Conservation (phyloP, 2,113 vertebrate genomes). For the Sander vitreus region DNA sequence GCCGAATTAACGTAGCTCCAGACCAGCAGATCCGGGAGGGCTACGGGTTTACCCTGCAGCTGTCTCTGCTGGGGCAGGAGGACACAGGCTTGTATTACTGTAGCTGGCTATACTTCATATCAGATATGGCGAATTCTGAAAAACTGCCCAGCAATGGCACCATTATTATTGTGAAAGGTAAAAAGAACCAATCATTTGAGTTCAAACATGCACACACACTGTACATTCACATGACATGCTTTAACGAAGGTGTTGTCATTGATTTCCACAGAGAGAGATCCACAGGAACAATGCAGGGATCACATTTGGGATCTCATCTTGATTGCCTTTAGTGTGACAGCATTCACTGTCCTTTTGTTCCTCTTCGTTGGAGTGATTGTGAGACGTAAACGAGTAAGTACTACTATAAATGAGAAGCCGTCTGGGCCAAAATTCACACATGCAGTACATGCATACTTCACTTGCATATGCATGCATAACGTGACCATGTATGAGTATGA, state of each 20-base stretch:
- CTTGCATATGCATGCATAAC: too few relatives aligned
- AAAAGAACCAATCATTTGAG: not conserved
- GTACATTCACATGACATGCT: not conserved
- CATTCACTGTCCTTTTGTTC: not conserved
- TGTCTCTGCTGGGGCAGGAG: constrained; percentile 49
- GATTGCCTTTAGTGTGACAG: constrained; percentile 26
- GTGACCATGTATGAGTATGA: too few relatives aligned
- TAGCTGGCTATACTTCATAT: constrained; percentile 16
- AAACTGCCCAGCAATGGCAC: constrained; percentile 38
- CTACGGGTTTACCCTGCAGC: constrained; percentile 35
- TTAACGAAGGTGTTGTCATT: not conserved
- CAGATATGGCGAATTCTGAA: fast-evolving
- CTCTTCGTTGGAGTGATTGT: constrained; percentile 24
- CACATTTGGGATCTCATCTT: constrained; percentile 1
- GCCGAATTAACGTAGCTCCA: constrained; percentile 14
- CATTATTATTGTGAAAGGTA: constrained; percentile 74
- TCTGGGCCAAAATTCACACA: too few relatives aligned
- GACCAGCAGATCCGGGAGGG: fast-evolving
- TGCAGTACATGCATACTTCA: too few relatives aligned
- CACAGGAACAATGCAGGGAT: constrained; percentile 31
- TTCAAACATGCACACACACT: not conserved
- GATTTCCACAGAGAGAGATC: constrained; percentile 43
- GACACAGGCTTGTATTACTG: constrained; percentile 78
- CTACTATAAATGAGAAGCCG: not conserved
- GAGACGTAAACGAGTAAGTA: constrained; percentile 58